Evolutionary conservation across 2,113 vertebrate genomes (phyloP), one percentile per base, ranked within the genome.

Genomic region (Sturnira hondurensis): DNA sequence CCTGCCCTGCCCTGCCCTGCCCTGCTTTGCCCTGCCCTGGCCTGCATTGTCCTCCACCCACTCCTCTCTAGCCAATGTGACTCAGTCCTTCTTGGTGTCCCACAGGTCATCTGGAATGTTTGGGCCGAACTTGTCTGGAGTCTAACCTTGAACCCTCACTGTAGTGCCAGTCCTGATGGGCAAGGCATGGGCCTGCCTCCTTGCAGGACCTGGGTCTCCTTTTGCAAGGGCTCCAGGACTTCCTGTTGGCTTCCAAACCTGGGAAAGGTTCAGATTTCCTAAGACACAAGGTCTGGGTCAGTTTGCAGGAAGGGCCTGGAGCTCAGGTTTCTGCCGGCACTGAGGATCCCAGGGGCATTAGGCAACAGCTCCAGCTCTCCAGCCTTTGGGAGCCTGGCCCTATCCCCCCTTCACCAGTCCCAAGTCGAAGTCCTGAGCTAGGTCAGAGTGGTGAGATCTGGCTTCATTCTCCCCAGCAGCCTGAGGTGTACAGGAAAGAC

Each of bases 231-330:
- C 6, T 2, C n/a, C 71, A 43, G 52, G 17, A 19, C 52, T 47
- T 24, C 15, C 58, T 70, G 65, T 4, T 16, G 45, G 61, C 24
- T 41, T 71, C 77, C 31, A 74, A 88, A 89, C 96, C 89, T 96
- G 96, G 76, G n/a, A 43, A 61, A 68, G 78, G 28, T 24, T 96
- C 65, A 14, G 36, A 73, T 97, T 95, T 89, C 95, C 68, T 95
- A 89, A 89, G 95, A 97, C 86, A 77, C 33, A 7, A 38, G n/a
- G 36, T 33, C 78, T 43, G 12, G 84, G 68, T 97, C 89, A 4
- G 70, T 89, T 96, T 97, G 56, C 94, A 14, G n/a, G 24, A 52
- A 70, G 26, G 13, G 15, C 7, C 26, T 20, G 47, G 54, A 36
- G 89, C 80, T 97, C 94, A 54, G 50, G 61, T 86, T 90, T 50